These are phyloP conservation scores for Caprella mutica DNA, from an alignment of 2,888 invertebrate genomes.

Conservation along the genomic window DNA sequence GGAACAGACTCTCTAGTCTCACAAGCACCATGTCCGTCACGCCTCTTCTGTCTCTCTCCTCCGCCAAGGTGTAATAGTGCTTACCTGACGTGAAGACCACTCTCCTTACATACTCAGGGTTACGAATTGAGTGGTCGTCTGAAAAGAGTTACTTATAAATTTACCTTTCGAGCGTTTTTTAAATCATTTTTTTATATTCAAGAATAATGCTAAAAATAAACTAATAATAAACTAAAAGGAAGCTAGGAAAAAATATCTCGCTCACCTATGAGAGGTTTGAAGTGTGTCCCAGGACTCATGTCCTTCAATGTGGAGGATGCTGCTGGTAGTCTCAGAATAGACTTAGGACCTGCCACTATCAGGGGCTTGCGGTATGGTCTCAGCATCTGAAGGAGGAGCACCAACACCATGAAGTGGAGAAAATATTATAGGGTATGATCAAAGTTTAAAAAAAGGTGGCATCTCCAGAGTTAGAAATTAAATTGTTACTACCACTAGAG, in stretches of 20 bases:
- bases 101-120: constrained; percentile 53
- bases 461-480: too few species aligned
- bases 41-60: constrained; percentile 54
- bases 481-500: too few species aligned
- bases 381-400: constrained; percentile 62
- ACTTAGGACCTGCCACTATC: constrained; percentile 73
- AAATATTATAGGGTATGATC: too few species aligned
- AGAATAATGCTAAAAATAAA: too few species aligned
- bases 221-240: too few species aligned
- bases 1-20: constrained; percentile 74
- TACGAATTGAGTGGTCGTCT: constrained; percentile 51
- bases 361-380: constrained; percentile 84
- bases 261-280: constrained; percentile 70
- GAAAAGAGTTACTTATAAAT: too few species aligned
- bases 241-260: too few species aligned
- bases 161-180: too few species aligned
- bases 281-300: constrained; percentile 67
- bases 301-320: constrained; percentile 67
- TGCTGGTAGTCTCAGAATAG: constrained; percentile 62
- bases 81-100: constrained; percentile 82
- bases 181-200: too few species aligned
- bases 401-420: too few species aligned
- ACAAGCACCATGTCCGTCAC: constrained; percentile 67
- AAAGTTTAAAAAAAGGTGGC: too few species aligned
- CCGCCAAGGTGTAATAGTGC: constrained; percentile 77